phyloP scores from a whole-genome alignment of 2,888 invertebrate species.

The Ganaspis brasiliensis region DNA sequence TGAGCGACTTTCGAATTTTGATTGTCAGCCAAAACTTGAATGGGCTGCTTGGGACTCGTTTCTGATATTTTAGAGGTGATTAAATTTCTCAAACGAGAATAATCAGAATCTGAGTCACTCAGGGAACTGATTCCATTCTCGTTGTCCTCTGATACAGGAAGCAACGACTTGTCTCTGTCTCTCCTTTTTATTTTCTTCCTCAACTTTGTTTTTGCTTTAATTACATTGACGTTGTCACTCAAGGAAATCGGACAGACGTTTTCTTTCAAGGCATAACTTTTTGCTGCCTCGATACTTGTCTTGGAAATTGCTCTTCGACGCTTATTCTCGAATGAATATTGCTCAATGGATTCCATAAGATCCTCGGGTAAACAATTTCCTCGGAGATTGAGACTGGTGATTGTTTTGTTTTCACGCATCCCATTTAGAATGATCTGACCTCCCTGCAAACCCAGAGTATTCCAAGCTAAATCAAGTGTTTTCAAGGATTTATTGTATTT shows the following conservation, averaged over 20 bases:
- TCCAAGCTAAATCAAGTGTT: conserved; percentile 77
- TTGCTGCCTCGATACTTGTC: conserved; percentile 52
- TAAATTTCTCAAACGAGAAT: conserved; percentile 13
- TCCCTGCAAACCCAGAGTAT: conserved; percentile 77
- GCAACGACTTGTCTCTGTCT: conserved; percentile 43
- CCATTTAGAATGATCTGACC: conserved; percentile 74
- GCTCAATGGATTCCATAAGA: conserved; percentile 72
- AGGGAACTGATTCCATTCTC: conserved; percentile 33
- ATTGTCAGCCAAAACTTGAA: neutral
- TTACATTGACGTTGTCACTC: conserved; percentile 55
- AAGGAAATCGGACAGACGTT: conserved; percentile 36
- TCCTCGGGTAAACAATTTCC: conserved; percentile 79
- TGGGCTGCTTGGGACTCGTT: neutral
- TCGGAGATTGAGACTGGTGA: conserved; percentile 72
- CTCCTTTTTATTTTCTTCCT: conserved; percentile 52
- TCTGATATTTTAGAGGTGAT: neutral
- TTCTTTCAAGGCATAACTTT: conserved; percentile 47
- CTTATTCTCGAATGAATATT: conserved; percentile 65
- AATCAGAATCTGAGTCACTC: conserved; percentile 49
- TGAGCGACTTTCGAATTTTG: conserved; percentile 32
- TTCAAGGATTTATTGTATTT: conserved; percentile 73
- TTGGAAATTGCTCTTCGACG: conserved; percentile 56
- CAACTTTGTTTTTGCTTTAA: conserved; percentile 36
- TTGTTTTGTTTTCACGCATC: conserved; percentile 70
- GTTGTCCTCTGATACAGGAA: conserved; percentile 51